Evolutionary conservation across 2,888 invertebrate genomes (phyloP).

Genomic region (Phorcus lineatus): DNA sequence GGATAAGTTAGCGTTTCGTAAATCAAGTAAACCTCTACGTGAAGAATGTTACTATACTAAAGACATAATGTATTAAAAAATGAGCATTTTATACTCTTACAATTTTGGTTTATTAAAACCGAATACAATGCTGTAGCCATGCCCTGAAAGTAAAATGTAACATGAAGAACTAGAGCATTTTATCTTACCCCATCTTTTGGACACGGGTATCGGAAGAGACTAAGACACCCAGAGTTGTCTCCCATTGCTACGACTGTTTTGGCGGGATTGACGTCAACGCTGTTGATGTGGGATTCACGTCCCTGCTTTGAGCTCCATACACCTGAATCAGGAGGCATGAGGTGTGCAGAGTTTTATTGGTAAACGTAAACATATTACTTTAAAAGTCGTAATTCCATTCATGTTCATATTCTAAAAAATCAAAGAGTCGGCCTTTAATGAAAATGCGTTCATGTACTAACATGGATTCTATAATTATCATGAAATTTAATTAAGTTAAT

Average conservation of each 20-base stretch:
- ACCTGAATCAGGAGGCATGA: slow-evolving; percentile 42
- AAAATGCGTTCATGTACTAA: no score
- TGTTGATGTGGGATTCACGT: slow-evolving; percentile 51
- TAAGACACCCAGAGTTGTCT: slow-evolving; percentile 61
- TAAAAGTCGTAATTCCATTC: no score
- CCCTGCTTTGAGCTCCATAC: slow-evolving; percentile 62
- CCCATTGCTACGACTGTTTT: slow-evolving; percentile 64
- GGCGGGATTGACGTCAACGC: slow-evolving; percentile 52
- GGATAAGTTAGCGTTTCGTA: no score
- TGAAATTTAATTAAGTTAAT: no score
- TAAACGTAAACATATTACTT: not conserved
- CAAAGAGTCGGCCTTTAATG: no score
- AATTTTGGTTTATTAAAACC: no score
- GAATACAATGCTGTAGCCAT: not conserved
- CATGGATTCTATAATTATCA: no score
- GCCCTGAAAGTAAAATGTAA: not conserved
- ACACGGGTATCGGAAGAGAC: slow-evolving; percentile 68
- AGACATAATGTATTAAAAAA: no score
- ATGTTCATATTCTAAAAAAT: no score
- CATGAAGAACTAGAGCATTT: not conserved
- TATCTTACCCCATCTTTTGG: slow-evolving; percentile 60
- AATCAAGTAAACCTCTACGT: no score
- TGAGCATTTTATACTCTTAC: no score
- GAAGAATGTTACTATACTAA: no score
- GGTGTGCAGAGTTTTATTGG: not conserved